Base-by-base conservation (phyloP, 2,113 vertebrate species). In the Nibea albiflora region DNA sequence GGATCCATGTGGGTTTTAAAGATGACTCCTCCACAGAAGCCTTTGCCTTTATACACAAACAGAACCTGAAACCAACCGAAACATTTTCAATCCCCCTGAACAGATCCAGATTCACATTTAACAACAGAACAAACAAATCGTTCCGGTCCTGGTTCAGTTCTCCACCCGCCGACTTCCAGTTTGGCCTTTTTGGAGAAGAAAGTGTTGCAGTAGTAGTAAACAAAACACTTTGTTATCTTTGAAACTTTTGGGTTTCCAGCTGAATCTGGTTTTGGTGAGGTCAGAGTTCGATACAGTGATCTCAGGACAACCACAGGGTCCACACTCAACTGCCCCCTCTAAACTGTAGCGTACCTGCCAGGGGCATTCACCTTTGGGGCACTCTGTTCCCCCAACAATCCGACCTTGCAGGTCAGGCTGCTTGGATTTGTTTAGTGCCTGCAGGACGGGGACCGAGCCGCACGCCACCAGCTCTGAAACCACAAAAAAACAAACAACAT, bases 361-460 rank as follows among this genome's bases (percentile, higher is more conserved):
- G 0, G 98, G 98, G 75, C 97, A 99, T 93, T 98, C 95, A 44
- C 98, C 98, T 85, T 93, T 96, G 49, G 96, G 96, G 79, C 97
- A 98, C 39, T 84, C 84, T 0, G 76, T 78, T 39, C 98, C 98
- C 28, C 98, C 97, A 1, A 99, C 96, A 19, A 99, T 99, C 52
- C 98, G 94, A 16, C 89, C 92, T 5, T 78, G 86, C 22, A 72
- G 2, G 42, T 90, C 73, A 0, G 80, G 44, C 11, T 76, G 56
- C 9, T 20, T 0, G 3, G 58, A 8, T 44, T 80, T 67, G 17
- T 12, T 16, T 15, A 31, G 22, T 0, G n/a, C 90, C 42, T 82
- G 86, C 70, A 96, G 81, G 68, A 97, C 61, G 3, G 96, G 96
- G n/a, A 96, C 95, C 92, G 93, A 97, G 3, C 98, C 98, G 80